These are phyloP conservation scores for Ammospiza caudacuta DNA, from an alignment of 2,113 vertebrate species.

Conservation along the genomic window DNA sequence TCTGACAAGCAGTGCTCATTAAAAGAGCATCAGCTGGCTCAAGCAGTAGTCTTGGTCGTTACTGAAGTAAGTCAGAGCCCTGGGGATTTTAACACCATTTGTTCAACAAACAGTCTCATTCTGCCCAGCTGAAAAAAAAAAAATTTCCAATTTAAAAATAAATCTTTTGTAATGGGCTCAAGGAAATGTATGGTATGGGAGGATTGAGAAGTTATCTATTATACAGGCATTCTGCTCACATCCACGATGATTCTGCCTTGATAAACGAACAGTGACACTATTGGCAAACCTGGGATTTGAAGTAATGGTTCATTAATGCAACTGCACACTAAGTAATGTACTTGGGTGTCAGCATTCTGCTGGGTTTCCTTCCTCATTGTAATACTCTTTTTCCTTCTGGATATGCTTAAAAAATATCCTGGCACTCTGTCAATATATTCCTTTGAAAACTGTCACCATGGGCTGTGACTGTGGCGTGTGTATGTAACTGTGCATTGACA, in stretches of 20 bases:
- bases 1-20: conserved; percentile 70
- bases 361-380: conserved; percentile 13
- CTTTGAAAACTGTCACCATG: conserved; percentile 32
- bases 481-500: conserved; percentile 50
- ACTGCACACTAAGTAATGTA: conserved; percentile 55
- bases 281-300: conserved; percentile 59
- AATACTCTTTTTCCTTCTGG: conserved; percentile 17
- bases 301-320: conserved; percentile 69
- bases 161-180: conserved; percentile 65
- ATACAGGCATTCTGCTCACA: conserved; percentile 44
- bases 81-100: conserved; percentile 64
- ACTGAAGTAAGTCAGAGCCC: conserved; percentile 34
- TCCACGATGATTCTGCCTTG: conserved; percentile 42
- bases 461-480: neutral
- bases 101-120: conserved; percentile 63
- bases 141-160: conserved; percentile 58
- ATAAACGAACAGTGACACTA: conserved; percentile 35
- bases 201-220: conserved; percentile 26
- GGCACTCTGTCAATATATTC: conserved; percentile 38
- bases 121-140: conserved; percentile 26
- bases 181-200: conserved; percentile 46
- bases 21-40: conserved; percentile 50
- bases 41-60: conserved; percentile 31
- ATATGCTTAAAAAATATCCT: conserved; percentile 4
- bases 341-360: conserved; percentile 11